These are phyloP conservation scores for Aspidiotus rigidus DNA, from an alignment of 2,888 invertebrate genomes.

Conservation along the genomic window DNA sequence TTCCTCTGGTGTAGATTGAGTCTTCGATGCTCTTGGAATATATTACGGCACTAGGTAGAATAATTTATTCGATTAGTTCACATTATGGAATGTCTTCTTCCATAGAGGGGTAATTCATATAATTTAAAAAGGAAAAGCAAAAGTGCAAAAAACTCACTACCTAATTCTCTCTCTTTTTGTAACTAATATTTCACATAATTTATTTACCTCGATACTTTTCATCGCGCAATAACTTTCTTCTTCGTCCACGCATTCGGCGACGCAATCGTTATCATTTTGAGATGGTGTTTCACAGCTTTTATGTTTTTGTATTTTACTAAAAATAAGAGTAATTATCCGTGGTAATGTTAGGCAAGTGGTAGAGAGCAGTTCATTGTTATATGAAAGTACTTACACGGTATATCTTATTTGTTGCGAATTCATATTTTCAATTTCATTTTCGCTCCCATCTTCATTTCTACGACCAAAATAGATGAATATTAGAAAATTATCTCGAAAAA, in stretches of 20 bases:
- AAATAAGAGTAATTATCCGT: background rate
- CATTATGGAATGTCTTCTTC: too few species aligned
- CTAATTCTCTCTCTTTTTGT: background rate
- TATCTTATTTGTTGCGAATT: constrained; percentile 20
- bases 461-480: background rate
- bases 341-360: too few species aligned
- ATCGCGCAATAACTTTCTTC: constrained; percentile 21
- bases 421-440: constrained; percentile 2
- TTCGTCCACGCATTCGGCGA: constrained; percentile 26
- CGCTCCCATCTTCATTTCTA: constrained; percentile 17
- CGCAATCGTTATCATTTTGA: constrained; percentile 13
- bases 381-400: constrained; percentile 14
- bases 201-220: constrained; percentile 13
- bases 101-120: too few species aligned
- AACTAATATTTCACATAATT: too few species aligned
- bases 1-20: constrained; percentile 48
- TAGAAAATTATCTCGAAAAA: too few species aligned
- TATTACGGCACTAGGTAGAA: background rate
- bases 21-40: constrained; percentile 31
- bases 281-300: constrained; percentile 30
- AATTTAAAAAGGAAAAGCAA: too few species aligned
- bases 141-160: background rate
- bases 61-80: too few species aligned
- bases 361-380: background rate
- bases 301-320: constrained; percentile 33